Conservation (phyloP, 2,113 vertebrate species). For the Notarius lentiginosus region DNA sequence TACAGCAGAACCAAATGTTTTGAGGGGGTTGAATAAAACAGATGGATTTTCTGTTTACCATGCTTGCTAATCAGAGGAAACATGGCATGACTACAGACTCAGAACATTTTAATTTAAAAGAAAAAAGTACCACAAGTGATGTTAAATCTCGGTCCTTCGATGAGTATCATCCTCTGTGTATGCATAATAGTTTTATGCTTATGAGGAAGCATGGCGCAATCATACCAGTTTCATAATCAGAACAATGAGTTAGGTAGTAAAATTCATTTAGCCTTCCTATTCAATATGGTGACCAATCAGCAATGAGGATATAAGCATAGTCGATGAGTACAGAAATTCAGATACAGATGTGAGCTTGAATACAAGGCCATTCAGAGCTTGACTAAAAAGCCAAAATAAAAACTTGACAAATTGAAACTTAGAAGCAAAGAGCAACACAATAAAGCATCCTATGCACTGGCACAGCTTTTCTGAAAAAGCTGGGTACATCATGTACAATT, state of each 20-base stretch:
- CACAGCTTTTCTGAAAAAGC: neutral
- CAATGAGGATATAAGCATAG: neutral
- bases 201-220: neutral
- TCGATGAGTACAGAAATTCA: neutral
- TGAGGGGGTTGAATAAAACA: neutral
- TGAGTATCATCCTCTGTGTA: neutral
- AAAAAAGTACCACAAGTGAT: neutral
- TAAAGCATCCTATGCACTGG: neutral
- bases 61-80: neutral
- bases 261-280: neutral
- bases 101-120: neutral
- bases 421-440: neutral
- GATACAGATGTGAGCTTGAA: neutral
- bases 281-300: neutral
- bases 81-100: neutral
- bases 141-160: neutral
- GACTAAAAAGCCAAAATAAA: neutral
- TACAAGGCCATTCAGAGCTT: neutral
- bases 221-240: neutral
- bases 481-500: neutral
- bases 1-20: neutral
- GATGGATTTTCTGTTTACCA: neutral
- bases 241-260: neutral
- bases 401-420: neutral
- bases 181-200: neutral